Conservation (phyloP, 2,888 invertebrate genomes). For the Scaptomyza polygonia region DNA sequence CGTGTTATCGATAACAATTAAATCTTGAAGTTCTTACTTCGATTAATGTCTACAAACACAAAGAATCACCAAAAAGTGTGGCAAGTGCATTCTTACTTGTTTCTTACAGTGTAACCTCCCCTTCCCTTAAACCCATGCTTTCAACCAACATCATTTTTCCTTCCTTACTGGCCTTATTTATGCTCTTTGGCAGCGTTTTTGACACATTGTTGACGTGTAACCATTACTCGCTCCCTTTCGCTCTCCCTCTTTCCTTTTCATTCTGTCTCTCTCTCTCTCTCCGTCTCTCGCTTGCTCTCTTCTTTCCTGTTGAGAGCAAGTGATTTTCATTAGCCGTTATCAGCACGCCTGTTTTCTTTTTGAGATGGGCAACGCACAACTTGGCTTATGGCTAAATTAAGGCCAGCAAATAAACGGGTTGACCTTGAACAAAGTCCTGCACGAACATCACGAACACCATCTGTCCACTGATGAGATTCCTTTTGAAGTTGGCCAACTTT, state of each 20-base stretch:
- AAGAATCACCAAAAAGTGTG: no score
- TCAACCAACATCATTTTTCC: background rate
- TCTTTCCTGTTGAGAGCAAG: slow-evolving; percentile 41
- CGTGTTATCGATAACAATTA: no score
- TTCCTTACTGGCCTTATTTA: background rate
- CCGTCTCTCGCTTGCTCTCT: background rate
- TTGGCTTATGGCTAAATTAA: slow-evolving; percentile 75
- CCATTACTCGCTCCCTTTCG: slow-evolving; percentile 15
- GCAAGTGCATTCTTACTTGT: no score
- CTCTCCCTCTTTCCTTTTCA: background rate
- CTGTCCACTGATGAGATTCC: slow-evolving; percentile 12
- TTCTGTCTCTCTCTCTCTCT: background rate
- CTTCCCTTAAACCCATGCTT: background rate
- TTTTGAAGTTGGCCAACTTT: background rate
- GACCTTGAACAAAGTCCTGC: slow-evolving; percentile 23
- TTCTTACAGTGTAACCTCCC: background rate
- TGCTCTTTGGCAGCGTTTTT: slow-evolving; percentile 7
- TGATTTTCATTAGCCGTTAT: slow-evolving; percentile 74
- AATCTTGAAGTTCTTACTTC: no score
- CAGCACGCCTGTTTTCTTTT: slow-evolving; percentile 49
- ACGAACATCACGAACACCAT: background rate
- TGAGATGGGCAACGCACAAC: slow-evolving; percentile 5
- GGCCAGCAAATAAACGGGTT: slow-evolving; percentile 40
- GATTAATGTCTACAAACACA: no score
- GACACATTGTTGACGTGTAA: slow-evolving; percentile 61